Evolutionary conservation across 30 jellyfish, hydroid and myxozoan species (phyloP).

Genomic region (Turritopsis dohrnii): DNA sequence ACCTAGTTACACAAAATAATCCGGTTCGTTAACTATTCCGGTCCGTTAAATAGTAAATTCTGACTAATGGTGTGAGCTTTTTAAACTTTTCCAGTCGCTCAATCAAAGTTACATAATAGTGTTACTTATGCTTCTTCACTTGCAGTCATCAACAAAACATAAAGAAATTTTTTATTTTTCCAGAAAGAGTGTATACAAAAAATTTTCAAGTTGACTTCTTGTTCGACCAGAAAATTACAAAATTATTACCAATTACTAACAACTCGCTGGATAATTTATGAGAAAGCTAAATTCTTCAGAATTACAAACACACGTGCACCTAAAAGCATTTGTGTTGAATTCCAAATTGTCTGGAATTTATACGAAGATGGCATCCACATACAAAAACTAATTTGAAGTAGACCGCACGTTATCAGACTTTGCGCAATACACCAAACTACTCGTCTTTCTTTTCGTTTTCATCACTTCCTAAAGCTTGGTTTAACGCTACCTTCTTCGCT

Average conservation of each 20-base stretch:
- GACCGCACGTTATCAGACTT: no score
- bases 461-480: conserved; percentile 52
- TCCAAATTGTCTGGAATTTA: no score
- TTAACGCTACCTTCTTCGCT: conserved; percentile 93
- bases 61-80: no score
- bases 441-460: conserved; percentile 81
- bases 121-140: not conserved
- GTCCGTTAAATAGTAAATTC: no score
- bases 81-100: no score
- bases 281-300: not conserved
- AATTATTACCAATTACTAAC: not conserved
- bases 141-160: not conserved
- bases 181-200: not conserved
- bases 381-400: not conserved
- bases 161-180: not conserved
- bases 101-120: not conserved
- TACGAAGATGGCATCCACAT: not conserved
- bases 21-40: no score
- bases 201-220: not conserved
- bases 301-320: not conserved
- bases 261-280: not conserved
- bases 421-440: no score
- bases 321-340: not conserved
- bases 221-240: not conserved
- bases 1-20: no score